phyloP scores from a whole-genome alignment of 2,113 vertebrate species.

The Clinocottus analis region DNA sequence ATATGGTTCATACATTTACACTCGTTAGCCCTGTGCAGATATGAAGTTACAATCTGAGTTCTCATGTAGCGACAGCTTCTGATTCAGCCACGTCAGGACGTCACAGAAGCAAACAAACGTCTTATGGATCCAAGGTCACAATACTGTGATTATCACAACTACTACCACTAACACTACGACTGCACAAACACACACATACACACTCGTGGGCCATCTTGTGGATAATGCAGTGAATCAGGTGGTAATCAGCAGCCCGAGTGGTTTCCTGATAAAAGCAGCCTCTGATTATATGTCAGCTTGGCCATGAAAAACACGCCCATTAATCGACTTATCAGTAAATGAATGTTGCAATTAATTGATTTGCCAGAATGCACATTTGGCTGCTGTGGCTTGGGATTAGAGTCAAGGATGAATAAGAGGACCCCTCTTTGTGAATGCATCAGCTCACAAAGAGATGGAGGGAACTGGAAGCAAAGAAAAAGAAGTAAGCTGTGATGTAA shows the following conservation, averaged over 20 bases:
- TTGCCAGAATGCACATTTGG: constrained; percentile 68
- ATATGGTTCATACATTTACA: no score
- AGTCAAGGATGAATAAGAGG: constrained; percentile 11
- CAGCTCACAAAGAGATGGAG: constrained; percentile 10
- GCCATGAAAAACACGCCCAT: constrained; percentile 73
- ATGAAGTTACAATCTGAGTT: no score
- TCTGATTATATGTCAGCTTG: constrained; percentile 70
- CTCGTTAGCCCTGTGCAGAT: no score
- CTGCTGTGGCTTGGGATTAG: constrained; percentile 41
- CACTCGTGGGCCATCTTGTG: neutral
- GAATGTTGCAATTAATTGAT: constrained; percentile 81
- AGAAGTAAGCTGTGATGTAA: constrained; percentile 3
- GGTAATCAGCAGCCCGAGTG: constrained; percentile 47
- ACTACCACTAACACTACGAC: neutral
- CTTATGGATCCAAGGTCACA: neutral
- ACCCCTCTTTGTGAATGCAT: neutral
- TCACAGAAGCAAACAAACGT: no score
- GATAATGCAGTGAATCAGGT: constrained; percentile 36
- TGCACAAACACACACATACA: neutral
- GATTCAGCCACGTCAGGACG: no score
- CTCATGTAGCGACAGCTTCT: no score
- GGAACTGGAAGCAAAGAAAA: neutral
- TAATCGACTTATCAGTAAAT: constrained; percentile 80
- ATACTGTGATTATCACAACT: neutral
- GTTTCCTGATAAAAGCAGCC: constrained; percentile 51